Percentiles rank a stretch among this genome's conserved stretches.
Evolutionary conservation across 2,888 invertebrate genomes (phyloP).

Genomic region (Ischnus inquisitorius): DNA sequence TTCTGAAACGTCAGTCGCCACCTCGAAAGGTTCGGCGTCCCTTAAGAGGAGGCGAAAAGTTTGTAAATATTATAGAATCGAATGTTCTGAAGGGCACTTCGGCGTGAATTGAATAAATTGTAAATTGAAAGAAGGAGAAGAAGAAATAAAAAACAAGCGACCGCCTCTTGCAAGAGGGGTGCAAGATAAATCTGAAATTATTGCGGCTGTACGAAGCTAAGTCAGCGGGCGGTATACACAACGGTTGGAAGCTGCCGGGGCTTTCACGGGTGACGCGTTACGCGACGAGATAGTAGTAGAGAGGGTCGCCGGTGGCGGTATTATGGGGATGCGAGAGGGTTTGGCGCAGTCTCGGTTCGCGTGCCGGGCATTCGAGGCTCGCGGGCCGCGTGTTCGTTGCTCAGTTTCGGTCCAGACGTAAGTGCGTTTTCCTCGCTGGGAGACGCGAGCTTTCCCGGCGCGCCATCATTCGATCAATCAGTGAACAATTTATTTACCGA

Average conservation of each 20-base stretch:
- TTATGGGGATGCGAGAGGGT: constrained; percentile 73
- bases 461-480: not conserved
- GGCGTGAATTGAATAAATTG: constrained; percentile 49
- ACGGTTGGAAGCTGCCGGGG: constrained; percentile 50
- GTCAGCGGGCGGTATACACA: constrained; percentile 66
- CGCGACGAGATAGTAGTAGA: constrained; percentile 54
- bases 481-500: not conserved
- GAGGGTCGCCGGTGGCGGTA: constrained; percentile 74
- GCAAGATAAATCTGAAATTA: constrained; percentile 75
- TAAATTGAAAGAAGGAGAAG: constrained; percentile 29
- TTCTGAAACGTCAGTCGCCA: not conserved
- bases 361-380: constrained; percentile 80
- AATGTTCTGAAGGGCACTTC: not conserved
- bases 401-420: constrained; percentile 80
- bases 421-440: constrained; percentile 62
- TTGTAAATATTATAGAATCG: not conserved
- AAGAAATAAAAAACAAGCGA: too few relatives aligned
- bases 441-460: constrained; percentile 1
- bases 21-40: not conserved
- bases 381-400: constrained; percentile 80
- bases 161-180: constrained; percentile 39
- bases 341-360: constrained; percentile 81
- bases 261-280: constrained; percentile 61
- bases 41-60: not conserved
- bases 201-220: constrained; percentile 73